Conservation (phyloP, 2,888 invertebrate species). For the Saturnia japonica region DNA sequence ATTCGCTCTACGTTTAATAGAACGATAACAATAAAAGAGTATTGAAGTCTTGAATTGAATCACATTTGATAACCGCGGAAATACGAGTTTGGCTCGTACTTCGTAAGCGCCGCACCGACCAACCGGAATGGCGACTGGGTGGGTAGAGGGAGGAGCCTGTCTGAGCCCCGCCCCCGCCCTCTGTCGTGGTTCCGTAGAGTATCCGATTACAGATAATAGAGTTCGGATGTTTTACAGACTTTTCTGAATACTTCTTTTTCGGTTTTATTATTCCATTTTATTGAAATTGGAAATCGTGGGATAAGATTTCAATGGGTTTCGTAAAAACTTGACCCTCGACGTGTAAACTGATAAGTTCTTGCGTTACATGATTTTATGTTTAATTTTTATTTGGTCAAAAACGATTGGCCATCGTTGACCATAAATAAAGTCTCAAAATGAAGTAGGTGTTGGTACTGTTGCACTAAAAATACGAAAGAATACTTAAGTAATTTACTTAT, state of each 20-base stretch:
- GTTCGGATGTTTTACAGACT: conserved; percentile 47
- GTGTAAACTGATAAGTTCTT: conserved; percentile 6
- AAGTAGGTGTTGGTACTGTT: not conserved
- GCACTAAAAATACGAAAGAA: not conserved
- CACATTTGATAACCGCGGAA: conserved; percentile 56
- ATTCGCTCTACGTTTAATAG: conserved; percentile 42
- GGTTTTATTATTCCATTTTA: conserved; percentile 48
- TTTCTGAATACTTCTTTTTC: conserved; percentile 38
- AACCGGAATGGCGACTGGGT: conserved; percentile 54
- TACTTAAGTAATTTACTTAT: too few species aligned
- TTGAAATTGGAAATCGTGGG: conserved; percentile 52
- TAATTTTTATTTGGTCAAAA: not conserved
- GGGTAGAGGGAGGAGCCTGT: conserved; percentile 50
- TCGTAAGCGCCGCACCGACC: conserved; percentile 44
- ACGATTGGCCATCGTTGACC: not conserved
- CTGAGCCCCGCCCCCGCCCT: conserved; percentile 61
- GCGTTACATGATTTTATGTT: conserved; percentile 10
- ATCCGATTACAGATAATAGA: conserved; percentile 69
- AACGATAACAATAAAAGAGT: conserved; percentile 49
- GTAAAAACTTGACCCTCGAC: conserved; percentile 30
- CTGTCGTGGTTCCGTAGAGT: conserved; percentile 54
- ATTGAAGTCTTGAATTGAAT: conserved; percentile 65
- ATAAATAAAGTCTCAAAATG: not conserved
- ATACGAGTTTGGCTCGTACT: conserved; percentile 42
- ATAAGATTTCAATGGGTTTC: conserved; percentile 43